Evolutionary conservation across 1,140 invertebrate genomes (phyloP).

Genomic region (Zaprionus ornatus): DNA sequence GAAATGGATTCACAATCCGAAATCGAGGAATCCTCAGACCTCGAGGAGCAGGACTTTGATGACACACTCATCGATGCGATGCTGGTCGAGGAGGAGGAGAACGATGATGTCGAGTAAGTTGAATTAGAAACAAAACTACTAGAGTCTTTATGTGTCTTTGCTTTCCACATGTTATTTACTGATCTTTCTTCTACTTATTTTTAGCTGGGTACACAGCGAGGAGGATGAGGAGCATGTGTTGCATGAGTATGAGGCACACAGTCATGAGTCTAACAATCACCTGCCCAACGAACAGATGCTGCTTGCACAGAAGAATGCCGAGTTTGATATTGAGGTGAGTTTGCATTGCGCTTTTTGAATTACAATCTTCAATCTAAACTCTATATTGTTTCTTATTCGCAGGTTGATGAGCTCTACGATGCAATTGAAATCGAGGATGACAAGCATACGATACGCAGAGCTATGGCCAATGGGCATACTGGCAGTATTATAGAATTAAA

Average conservation of each 20-base stretch:
- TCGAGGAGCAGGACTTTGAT: slow-evolving; percentile 85
- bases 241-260: slow-evolving; percentile 49
- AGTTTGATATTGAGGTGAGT: slow-evolving; percentile 81
- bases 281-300: slow-evolving; percentile 53
- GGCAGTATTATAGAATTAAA: slow-evolving; percentile 74
- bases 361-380: neutral
- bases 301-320: slow-evolving; percentile 50
- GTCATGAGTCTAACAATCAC: slow-evolving; percentile 39
- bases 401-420: slow-evolving; percentile 84
- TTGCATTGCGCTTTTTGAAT: neutral
- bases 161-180: neutral
- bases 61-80: slow-evolving; percentile 82
- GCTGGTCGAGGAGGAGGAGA: slow-evolving; percentile 76
- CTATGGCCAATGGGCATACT: slow-evolving; percentile 56
- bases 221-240: slow-evolving; percentile 60
- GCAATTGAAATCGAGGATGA: slow-evolving; percentile 85
- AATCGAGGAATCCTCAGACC: slow-evolving; percentile 83
- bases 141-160: neutral
- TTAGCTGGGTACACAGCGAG: slow-evolving; percentile 40
- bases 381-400: neutral
- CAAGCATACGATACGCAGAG: slow-evolving; percentile 84
- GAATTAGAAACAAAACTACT: slow-evolving; percentile 42
- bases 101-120: slow-evolving; percentile 59
- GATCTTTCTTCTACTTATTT: neutral
- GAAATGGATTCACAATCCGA: slow-evolving; percentile 85